Conservation (phyloP, 1,140 invertebrate genomes). For the Phortica variegata region DNA sequence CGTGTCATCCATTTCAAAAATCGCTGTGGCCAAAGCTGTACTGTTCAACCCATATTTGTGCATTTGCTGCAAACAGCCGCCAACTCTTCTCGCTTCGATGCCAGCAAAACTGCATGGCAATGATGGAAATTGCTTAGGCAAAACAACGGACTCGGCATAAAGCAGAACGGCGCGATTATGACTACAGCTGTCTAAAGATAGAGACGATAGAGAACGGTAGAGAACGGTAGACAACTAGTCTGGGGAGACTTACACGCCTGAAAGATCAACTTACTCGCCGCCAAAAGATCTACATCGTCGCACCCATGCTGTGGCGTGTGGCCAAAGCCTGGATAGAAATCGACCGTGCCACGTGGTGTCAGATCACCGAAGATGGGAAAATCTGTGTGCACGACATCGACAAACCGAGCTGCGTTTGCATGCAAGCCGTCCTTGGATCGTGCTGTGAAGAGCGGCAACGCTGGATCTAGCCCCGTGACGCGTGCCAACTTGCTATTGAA, state of each 20-base stretch:
- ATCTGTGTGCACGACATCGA: constrained; percentile 64
- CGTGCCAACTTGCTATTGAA: constrained; percentile 58
- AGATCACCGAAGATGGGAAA: constrained; percentile 62
- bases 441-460: constrained; percentile 62
- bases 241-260: constrained; percentile 34
- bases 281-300: constrained; percentile 39
- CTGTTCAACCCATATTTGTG: neutral
- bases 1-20: constrained; percentile 5
- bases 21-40: constrained; percentile 3
- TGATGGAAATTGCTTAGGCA: constrained; percentile 35
- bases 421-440: constrained; percentile 57
- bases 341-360: constrained; percentile 61
- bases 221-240: neutral
- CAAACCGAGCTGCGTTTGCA: constrained; percentile 59
- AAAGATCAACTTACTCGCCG: constrained; percentile 44
- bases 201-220: neutral
- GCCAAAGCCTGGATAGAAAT: constrained; percentile 68
- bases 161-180: constrained; percentile 47
- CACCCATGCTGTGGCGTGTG: constrained; percentile 67
- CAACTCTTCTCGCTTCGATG: constrained; percentile 19
- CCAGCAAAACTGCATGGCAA: constrained; percentile 27
- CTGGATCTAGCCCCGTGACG: constrained; percentile 65
- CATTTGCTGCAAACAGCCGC: constrained; percentile 12
- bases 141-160: constrained; percentile 42
- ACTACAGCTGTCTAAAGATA: constrained; percentile 42